phyloP scores from a whole-genome alignment of 1,140 invertebrate species.

The Drosophila asahinai region DNA sequence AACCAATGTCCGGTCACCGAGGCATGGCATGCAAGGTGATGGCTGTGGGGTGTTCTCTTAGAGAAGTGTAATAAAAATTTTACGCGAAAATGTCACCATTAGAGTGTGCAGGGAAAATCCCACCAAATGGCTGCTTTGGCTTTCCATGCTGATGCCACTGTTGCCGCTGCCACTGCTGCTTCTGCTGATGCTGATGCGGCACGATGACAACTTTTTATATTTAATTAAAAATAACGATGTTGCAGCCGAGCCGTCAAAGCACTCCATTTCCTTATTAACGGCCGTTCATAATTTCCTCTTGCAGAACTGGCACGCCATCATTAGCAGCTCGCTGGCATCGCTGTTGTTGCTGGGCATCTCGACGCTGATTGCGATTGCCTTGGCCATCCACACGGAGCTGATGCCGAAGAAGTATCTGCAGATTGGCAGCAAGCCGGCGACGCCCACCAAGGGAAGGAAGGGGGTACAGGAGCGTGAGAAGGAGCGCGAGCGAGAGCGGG shows the following conservation, averaged over 20 bases:
- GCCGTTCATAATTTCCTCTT: slow-evolving; percentile 55
- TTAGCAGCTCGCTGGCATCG: slow-evolving; percentile 83
- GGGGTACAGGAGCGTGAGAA: slow-evolving; percentile 42
- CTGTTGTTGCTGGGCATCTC: slow-evolving; percentile 81
- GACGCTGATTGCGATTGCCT: slow-evolving; percentile 81
- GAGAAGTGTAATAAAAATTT: slow-evolving; percentile 61
- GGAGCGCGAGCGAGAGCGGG: slow-evolving; percentile 37
- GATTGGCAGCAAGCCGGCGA: slow-evolving; percentile 51
- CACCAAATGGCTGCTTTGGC: slow-evolving; percentile 46
- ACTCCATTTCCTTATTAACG: slow-evolving; percentile 70
- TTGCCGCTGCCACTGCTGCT: slow-evolving; percentile 2
- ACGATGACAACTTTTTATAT: slow-evolving; percentile 74
- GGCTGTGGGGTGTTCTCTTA: not conserved
- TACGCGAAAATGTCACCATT: slow-evolving; percentile 60
- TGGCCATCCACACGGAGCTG: slow-evolving; percentile 84
- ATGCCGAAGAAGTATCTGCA: slow-evolving; percentile 84
- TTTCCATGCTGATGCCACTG: not conserved
- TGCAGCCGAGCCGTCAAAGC: slow-evolving; percentile 55
- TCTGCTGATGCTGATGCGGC: slow-evolving; percentile 31
- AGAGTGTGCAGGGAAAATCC: slow-evolving; percentile 33
- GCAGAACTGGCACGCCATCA: slow-evolving; percentile 83
- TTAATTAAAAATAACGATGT: slow-evolving; percentile 83
- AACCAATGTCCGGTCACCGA: slow-evolving; percentile 50
- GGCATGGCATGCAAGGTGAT: not conserved
- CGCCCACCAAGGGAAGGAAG: slow-evolving; percentile 34